Evolutionary conservation across 2,888 invertebrate genomes (phyloP).

Genomic region (Acleris holmiana): DNA sequence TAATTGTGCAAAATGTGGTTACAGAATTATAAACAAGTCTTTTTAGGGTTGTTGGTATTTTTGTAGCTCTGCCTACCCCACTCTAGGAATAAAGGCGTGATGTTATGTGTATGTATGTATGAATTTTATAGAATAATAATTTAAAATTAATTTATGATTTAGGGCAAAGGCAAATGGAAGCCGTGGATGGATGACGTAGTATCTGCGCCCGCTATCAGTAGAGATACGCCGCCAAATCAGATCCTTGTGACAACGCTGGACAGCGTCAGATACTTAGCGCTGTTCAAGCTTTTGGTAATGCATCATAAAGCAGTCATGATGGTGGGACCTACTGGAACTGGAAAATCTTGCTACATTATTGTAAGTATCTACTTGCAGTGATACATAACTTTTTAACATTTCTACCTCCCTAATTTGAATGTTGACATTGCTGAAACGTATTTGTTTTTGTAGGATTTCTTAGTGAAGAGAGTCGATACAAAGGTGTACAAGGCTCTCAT

Average conservation of each 20-base stretch:
- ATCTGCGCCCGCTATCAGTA: constrained; percentile 90
- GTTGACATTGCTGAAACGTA: background rate
- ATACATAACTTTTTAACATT: background rate
- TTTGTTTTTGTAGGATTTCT: constrained; percentile 85
- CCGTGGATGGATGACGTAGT: constrained; percentile 94
- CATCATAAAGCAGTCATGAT: constrained; percentile 94
- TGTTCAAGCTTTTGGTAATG: constrained; percentile 91
- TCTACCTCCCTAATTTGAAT: background rate
- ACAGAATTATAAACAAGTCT: too few species aligned
- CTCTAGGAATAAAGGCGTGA: too few species aligned
- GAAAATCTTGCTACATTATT: constrained; percentile 95
- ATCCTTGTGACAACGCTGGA: constrained; percentile 97
- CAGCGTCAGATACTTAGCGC: constrained; percentile 91
- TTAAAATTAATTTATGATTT: constrained; percentile 20
- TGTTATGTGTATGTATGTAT: too few species aligned
- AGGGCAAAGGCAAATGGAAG: constrained; percentile 97
- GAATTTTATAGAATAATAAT: too few species aligned
- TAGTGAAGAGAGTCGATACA: constrained; percentile 92
- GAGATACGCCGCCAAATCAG: constrained; percentile 96
- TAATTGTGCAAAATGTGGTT: too few species aligned
- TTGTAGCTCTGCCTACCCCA: too few species aligned
- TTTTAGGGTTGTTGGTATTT: too few species aligned
- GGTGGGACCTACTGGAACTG: constrained; percentile 97
- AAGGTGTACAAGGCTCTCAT: constrained; percentile 92
- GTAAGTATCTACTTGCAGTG: constrained; percentile 61